Evolutionary conservation across 2,888 invertebrate genomes (phyloP).

Genomic region (Drepana falcataria): DNA sequence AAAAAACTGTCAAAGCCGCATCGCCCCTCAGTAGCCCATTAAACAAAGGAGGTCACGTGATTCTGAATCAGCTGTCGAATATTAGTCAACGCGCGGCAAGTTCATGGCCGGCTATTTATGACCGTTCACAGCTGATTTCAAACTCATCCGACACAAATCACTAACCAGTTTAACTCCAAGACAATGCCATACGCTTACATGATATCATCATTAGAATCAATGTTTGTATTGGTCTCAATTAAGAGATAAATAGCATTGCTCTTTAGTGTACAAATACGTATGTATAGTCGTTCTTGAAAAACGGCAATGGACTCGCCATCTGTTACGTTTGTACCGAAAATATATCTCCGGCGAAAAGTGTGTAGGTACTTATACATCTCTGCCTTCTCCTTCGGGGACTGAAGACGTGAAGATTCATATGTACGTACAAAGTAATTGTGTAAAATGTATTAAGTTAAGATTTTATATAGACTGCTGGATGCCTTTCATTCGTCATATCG

Average conservation of each 20-base stretch:
- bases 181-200: neutral
- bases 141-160: constrained; percentile 18
- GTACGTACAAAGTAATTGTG: too few relatives aligned
- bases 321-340: too few relatives aligned
- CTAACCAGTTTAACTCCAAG: constrained; percentile 10
- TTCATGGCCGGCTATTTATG: constrained; percentile 32
- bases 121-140: constrained; percentile 37
- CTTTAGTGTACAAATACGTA: constrained; percentile 8
- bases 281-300: too few relatives aligned
- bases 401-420: too few relatives aligned
- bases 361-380: too few relatives aligned
- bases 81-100: constrained; percentile 16
- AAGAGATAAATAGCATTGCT: constrained; percentile 12
- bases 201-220: constrained; percentile 3
- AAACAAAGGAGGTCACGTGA: neutral
- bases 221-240: constrained; percentile 11
- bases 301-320: too few relatives aligned
- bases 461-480: neutral
- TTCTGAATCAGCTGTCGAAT: constrained; percentile 14
- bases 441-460: neutral
- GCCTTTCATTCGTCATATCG: neutral
- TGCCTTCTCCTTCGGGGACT: constrained; percentile 1
- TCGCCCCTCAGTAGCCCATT: too few relatives aligned
- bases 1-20: too few relatives aligned
- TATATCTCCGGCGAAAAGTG: too few relatives aligned